Evolutionary conservation across 2,888 invertebrate species (phyloP).

Genomic region (Himalopsyche anomala): DNA sequence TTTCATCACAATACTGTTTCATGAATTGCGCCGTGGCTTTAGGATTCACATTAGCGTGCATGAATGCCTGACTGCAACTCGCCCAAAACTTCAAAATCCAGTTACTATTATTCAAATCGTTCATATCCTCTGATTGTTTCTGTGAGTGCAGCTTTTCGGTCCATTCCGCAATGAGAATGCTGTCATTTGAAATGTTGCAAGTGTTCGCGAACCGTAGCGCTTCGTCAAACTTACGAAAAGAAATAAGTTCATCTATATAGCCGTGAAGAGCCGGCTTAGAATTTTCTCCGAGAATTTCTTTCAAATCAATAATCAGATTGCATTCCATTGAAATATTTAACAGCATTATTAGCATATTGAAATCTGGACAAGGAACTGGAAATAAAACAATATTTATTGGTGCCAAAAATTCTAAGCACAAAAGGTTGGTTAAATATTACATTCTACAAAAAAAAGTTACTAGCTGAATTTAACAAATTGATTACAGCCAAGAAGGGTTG

Average conservation of each 20-base stretch:
- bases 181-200: constrained; percentile 74
- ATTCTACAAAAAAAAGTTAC: no score
- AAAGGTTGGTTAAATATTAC: not conserved
- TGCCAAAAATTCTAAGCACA: not conserved
- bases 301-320: constrained; percentile 76
- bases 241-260: constrained; percentile 77
- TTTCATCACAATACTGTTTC: constrained; percentile 76
- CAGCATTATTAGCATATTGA: constrained; percentile 73
- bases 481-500: no score
- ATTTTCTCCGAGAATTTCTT: constrained; percentile 72
- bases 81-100: constrained; percentile 75
- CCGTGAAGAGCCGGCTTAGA: constrained; percentile 74
- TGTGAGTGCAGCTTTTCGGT: constrained; percentile 65
- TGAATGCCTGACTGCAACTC: constrained; percentile 80
- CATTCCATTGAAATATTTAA: constrained; percentile 79
- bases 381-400: constrained; percentile 61
- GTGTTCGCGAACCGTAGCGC: constrained; percentile 79
- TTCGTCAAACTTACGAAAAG: constrained; percentile 75
- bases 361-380: constrained; percentile 74
- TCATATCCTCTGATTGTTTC: not conserved
- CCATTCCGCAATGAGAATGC: constrained; percentile 78
- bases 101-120: constrained; percentile 55
- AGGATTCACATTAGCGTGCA: constrained; percentile 78
- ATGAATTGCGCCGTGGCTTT: constrained; percentile 81
- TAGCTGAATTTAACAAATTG: no score